phyloP scores from a whole-genome alignment of 2,888 invertebrate genomes.

The Drosophila rellima region DNA sequence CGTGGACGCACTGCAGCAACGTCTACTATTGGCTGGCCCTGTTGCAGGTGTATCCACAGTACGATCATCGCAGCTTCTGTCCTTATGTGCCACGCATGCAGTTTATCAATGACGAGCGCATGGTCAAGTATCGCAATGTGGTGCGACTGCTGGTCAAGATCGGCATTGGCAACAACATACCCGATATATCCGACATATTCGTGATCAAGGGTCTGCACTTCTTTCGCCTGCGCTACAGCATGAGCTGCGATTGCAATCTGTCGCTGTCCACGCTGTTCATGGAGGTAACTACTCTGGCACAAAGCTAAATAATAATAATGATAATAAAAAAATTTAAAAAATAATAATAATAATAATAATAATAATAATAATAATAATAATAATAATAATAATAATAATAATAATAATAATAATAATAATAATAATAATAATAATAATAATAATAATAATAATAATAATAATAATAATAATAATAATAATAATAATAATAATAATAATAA shows the following conservation, averaged over 20 bases:
- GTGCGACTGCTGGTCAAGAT: slow-evolving; percentile 59
- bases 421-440: too few species aligned
- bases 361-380: too few species aligned
- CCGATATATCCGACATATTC: slow-evolving; percentile 60
- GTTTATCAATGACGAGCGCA: slow-evolving; percentile 47
- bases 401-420: too few species aligned
- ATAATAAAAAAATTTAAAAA: too few species aligned
- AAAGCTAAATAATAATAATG: too few species aligned
- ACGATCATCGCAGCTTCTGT: slow-evolving; percentile 63
- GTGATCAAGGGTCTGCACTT: slow-evolving; percentile 63
- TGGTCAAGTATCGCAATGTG: slow-evolving; percentile 64
- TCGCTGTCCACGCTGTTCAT: slow-evolving; percentile 57
- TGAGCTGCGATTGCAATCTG: slow-evolving; percentile 58
- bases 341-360: too few species aligned
- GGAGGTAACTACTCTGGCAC: slow-evolving; percentile 48
- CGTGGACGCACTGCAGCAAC: slow-evolving; percentile 54
- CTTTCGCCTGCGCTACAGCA: slow-evolving; percentile 57
- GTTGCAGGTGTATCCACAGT: slow-evolving; percentile 61
- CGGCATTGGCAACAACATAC: slow-evolving; percentile 56
- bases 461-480: too few species aligned
- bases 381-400: too few species aligned
- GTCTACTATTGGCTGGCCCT: slow-evolving; percentile 58
- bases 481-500: too few species aligned
- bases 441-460: too few species aligned
- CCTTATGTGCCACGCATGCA: slow-evolving; percentile 68